These are phyloP conservation scores for Brachylomia viminalis DNA, from an alignment of 2,888 invertebrate species.

Conservation along the genomic window DNA sequence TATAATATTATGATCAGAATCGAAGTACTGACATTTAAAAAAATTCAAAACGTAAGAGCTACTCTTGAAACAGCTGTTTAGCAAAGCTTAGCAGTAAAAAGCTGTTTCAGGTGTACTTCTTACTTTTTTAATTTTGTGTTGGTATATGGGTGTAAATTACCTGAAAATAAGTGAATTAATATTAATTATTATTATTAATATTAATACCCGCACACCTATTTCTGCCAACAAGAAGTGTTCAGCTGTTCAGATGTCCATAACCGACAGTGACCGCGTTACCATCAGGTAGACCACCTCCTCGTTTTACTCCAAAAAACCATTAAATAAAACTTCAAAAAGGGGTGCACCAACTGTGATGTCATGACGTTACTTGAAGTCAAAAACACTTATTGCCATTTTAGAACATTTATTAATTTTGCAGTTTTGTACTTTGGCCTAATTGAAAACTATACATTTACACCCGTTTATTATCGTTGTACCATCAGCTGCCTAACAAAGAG, in stretches of 20 bases:
- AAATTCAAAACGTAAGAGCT: no score
- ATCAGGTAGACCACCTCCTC: background rate
- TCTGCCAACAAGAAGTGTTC: background rate
- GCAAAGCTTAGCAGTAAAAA: background rate
- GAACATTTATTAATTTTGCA: background rate
- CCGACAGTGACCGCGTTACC: no score
- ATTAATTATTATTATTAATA: background rate
- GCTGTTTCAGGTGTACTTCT: background rate
- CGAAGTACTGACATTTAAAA: no score
- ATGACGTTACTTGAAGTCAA: background rate
- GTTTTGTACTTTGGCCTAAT: constrained; percentile 20
- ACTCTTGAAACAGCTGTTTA: no score
- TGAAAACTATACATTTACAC: constrained; percentile 32
- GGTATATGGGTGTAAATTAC: background rate
- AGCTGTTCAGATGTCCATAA: background rate
- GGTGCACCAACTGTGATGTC: background rate
- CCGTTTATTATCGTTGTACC: constrained; percentile 28
- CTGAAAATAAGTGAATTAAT: background rate
- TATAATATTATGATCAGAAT: background rate
- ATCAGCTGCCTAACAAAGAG: constrained; percentile 38
- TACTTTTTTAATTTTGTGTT: background rate
- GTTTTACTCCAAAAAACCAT: background rate
- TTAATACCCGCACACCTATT: no score
- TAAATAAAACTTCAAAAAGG: background rate
- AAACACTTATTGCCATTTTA: background rate